A percentile compares a stretch with the other conserved stretches of the same genome.
phyloP scores from a whole-genome alignment of 2,888 invertebrate genomes.

The Hetaerina titia region DNA sequence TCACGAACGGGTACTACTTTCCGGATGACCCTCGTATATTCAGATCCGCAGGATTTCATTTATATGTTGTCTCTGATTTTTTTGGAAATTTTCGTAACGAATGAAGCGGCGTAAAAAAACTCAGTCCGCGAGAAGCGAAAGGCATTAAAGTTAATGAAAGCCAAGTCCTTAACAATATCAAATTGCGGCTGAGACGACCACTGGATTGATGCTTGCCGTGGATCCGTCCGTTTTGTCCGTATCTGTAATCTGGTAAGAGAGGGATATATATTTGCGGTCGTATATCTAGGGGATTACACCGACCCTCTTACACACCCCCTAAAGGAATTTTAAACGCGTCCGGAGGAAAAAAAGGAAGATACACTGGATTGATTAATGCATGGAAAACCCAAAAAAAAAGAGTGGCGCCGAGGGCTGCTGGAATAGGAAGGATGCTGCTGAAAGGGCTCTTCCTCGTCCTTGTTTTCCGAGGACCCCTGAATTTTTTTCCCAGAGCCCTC shows the following conservation, averaged over 20 bases:
- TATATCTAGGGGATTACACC: background rate
- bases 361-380: background rate
- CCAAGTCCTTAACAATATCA: slow-evolving; percentile 6
- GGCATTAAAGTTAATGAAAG: background rate
- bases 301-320: background rate
- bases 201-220: background rate
- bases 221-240: background rate
- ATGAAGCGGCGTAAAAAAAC: too few species aligned
- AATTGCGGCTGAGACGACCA: background rate
- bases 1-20: too few species aligned
- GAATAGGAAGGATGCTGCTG: background rate
- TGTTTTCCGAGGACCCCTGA: background rate
- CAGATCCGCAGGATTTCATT: too few species aligned
- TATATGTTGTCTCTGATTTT: too few species aligned
- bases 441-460: background rate
- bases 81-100: too few species aligned
- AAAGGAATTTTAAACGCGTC: slow-evolving; percentile 5
- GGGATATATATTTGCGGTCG: background rate
- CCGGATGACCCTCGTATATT: too few species aligned
- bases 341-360: background rate
- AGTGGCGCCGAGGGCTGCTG: background rate
- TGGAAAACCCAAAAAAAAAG: background rate
- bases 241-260: background rate
- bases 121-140: background rate
- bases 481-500: background rate